Conservation (phyloP, 37 sponge, comb jelly and placozoan genomes). For the Eunapius fragilis region DNA sequence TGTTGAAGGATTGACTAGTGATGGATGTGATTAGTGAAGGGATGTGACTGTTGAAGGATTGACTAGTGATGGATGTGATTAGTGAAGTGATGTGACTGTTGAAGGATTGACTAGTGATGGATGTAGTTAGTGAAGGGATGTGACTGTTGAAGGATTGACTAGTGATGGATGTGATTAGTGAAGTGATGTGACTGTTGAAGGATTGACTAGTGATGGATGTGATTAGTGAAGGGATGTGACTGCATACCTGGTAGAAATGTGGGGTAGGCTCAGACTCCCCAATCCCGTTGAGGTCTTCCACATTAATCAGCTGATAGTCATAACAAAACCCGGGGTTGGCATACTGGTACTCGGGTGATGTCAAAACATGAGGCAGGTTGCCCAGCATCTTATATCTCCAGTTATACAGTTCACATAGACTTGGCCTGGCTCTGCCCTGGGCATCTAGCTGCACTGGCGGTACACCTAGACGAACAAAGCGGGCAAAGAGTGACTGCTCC, state of each 20-base stretch:
- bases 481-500: slow-evolving; percentile 98
- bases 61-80: too few relatives aligned
- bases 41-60: too few relatives aligned
- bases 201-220: not conserved
- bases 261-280: slow-evolving; percentile 96
- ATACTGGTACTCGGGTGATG: slow-evolving; percentile 72
- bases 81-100: too few relatives aligned
- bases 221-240: not conserved
- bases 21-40: too few relatives aligned
- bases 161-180: not conserved
- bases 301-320: slow-evolving; percentile 94
- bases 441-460: slow-evolving; percentile 95
- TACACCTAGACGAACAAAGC: slow-evolving; percentile 97
- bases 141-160: not conserved
- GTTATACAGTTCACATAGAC: slow-evolving; percentile 89
- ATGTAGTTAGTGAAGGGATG: not conserved
- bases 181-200: not conserved
- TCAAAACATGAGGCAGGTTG: slow-evolving; percentile 88
- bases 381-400: slow-evolving; percentile 90
- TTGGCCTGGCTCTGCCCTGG: slow-evolving; percentile 95
- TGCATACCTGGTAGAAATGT: slow-evolving; percentile 87
- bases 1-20: too few relatives aligned
- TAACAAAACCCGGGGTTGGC: slow-evolving; percentile 91
- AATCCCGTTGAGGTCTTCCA: slow-evolving; percentile 94
- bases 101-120: not conserved